phyloP scores from a whole-genome alignment of 1,140 invertebrate genomes.

The Drosophila saltans region DNA sequence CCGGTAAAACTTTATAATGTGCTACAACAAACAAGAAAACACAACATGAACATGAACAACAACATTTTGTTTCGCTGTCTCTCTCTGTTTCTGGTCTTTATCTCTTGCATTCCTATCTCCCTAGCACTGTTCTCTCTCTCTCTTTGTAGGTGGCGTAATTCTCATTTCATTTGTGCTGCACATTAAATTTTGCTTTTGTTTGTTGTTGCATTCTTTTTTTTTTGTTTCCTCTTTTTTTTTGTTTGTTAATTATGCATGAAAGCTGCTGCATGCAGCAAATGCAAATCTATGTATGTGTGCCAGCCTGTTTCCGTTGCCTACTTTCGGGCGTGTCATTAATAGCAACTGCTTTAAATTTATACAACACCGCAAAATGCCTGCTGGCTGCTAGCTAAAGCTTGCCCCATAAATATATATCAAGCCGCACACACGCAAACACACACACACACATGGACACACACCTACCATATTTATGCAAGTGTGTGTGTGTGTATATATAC shows the following conservation, averaged over 20 bases:
- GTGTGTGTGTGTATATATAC: background rate
- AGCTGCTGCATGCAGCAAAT: constrained; percentile 49
- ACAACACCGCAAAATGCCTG: constrained; percentile 50
- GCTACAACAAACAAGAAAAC: constrained; percentile 55
- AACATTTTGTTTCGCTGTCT: background rate
- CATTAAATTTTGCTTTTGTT: constrained; percentile 57
- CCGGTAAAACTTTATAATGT: constrained; percentile 75
- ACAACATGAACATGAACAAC: constrained; percentile 17
- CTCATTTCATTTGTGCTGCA: constrained; percentile 65
- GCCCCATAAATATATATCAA: constrained; percentile 16
- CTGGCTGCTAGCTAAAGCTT: constrained; percentile 21
- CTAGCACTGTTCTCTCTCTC: background rate
- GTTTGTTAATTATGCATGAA: constrained; percentile 68
- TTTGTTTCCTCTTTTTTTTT: constrained; percentile 21
- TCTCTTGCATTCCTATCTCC: background rate
- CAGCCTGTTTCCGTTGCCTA: constrained; percentile 46
- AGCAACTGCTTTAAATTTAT: constrained; percentile 69
- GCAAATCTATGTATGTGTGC: constrained; percentile 19
- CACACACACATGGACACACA: constrained; percentile 2
- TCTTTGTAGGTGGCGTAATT: constrained; percentile 41
- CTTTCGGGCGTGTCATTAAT: constrained; percentile 67
- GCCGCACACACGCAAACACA: background rate
- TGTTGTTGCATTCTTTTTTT: constrained; percentile 24
- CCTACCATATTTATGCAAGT: background rate
- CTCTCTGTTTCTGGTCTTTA: background rate